Evolutionary conservation across 2,113 vertebrate genomes (phyloP), one percentile per base, ranked within the genome.

Genomic region (Rhabdornis inornatus): DNA sequence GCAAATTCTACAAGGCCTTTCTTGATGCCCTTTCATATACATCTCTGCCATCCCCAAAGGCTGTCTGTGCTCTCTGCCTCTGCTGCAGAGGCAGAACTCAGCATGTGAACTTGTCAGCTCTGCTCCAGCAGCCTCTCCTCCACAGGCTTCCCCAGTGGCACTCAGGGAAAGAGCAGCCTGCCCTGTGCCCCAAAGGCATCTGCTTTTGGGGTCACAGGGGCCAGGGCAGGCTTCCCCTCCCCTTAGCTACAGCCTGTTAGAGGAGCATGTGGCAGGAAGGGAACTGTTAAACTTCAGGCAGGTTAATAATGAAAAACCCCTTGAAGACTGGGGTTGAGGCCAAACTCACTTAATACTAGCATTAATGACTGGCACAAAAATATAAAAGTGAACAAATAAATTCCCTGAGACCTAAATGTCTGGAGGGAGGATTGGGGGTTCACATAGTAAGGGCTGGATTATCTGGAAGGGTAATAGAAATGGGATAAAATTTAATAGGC

Each of bases 21-120:
- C 55, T 39, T 50, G 63, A 22, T 13, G 8, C 18, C 45, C 13
- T 91, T 83, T 37, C 22, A 9, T 16, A 0, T 5, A 15, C 10
- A 13, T 70, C 49, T 23, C 57, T 40, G 37, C 11, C 63, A 61
- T 23, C 25, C 55, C 2, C 0, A 90, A 72, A 76, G 52, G 31
- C 0, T 79, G 33, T 6, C n/a, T 23, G 9, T 20, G 14, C 12
- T 47, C 65, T 71, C 50, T 49, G 50, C 33, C 23, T 45, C 52
- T 44, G 42, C 64, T 53, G 42, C 75, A 69, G n/a, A 72, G 24
- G 44, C 39, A 77, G 42, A 6, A n/a, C 15, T 91, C 50, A 20
- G 28, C 2, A 0, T 0, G 5, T 2, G n/a, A 2, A 2, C 20
- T 9, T 35, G 13, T 7, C 50, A 52, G 35, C 45, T 61, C 56